Evolutionary conservation across 2,113 vertebrate species (phyloP).

Genomic region (Isurus oxyrinchus): DNA sequence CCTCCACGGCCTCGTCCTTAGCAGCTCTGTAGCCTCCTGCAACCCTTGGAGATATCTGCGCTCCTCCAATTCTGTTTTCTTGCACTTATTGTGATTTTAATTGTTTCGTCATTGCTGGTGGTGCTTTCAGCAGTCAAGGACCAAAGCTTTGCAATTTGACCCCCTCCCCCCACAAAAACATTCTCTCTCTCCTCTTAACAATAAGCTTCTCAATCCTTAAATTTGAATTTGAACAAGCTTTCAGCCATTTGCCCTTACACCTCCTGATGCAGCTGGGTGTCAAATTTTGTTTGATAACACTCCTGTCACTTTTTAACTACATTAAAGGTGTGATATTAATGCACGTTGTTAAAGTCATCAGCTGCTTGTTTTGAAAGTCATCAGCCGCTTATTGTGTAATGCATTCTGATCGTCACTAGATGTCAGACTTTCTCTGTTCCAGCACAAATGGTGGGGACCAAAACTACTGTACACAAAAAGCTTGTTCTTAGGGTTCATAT

Average conservation of each 20-base stretch:
- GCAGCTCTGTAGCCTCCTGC: background rate
- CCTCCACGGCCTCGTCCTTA: background rate
- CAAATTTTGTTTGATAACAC: background rate
- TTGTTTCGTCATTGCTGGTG: background rate
- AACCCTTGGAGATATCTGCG: background rate
- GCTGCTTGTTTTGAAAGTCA: background rate
- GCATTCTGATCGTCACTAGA: background rate
- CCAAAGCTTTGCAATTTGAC: background rate
- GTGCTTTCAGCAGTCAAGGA: background rate
- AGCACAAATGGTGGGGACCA: background rate
- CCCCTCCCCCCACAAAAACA: background rate
- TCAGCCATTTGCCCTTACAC: background rate
- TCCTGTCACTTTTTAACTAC: background rate
- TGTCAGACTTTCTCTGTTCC: background rate
- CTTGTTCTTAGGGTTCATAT: background rate
- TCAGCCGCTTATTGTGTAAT: background rate
- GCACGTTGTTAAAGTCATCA: background rate
- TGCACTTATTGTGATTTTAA: background rate
- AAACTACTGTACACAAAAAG: background rate
- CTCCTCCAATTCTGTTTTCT: background rate
- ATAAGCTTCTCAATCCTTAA: background rate
- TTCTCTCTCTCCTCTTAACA: background rate
- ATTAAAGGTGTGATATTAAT: background rate
- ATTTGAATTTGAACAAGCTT: background rate
- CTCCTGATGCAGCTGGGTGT: background rate